These are phyloP conservation scores for Megalonaias nervosa DNA, from an alignment of 1,140 invertebrate species.

Conservation along the genomic window DNA sequence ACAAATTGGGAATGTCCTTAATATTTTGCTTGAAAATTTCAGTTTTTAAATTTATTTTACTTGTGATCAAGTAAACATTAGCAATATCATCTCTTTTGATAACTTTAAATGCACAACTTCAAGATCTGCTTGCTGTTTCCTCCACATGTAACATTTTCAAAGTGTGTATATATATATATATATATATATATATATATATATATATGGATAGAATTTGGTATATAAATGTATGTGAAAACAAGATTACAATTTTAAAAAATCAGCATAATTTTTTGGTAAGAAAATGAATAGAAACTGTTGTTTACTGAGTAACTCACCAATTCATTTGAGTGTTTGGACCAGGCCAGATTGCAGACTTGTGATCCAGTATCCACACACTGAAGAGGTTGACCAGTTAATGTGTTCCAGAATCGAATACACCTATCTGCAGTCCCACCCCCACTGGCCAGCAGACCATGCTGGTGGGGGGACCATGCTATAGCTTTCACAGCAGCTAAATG, in stretches of 20 bases:
- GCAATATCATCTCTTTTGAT: too few species aligned
- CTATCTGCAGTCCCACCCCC: conserved; percentile 98
- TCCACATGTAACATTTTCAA: too few species aligned
- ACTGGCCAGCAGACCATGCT: conserved; percentile 96
- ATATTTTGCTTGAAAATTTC: too few species aligned
- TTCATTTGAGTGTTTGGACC: conserved; percentile 99
- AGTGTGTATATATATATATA: too few species aligned
- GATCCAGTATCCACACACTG: conserved; percentile 99
- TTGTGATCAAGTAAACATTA: too few species aligned
- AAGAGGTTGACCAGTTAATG: conserved; percentile 98
- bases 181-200: too few species aligned
- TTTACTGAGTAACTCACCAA: conserved; percentile 77
- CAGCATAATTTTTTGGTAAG: background rate
- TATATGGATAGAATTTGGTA: background rate
- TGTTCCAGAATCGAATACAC: conserved; percentile 96
- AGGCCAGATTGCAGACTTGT: conserved; percentile 98
- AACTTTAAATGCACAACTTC: too few species aligned
- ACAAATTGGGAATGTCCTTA: too few species aligned
- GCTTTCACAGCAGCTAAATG: conserved; percentile 98
- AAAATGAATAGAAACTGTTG: background rate
- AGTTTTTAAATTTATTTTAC: too few species aligned
- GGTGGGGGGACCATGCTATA: conserved; percentile 99
- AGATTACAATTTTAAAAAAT: background rate
- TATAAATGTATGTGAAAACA: background rate
- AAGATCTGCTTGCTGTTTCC: too few species aligned